phyloP scores from a whole-genome alignment of 37 sponge, comb jelly and placozoan species.

The Tethya wilhelma region DNA sequence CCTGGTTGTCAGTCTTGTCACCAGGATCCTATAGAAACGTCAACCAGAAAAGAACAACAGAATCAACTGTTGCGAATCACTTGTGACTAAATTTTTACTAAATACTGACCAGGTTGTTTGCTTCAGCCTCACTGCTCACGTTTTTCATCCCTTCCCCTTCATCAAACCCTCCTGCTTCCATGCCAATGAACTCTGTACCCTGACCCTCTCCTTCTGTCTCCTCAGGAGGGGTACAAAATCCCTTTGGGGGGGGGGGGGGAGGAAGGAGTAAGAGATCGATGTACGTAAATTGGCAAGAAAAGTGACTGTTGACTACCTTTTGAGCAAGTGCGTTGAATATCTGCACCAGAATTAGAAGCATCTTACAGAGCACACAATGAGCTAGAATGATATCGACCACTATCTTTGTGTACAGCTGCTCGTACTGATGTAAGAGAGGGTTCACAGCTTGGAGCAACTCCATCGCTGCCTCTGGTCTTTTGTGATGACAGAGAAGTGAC shows the following conservation, averaged over 20 bases:
- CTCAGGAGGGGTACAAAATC: conserved; percentile 80
- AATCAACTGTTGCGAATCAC: background rate
- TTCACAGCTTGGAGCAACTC: no score
- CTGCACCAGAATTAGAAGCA: conserved; percentile 23
- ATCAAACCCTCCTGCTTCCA: conserved; percentile 90
- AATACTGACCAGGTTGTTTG: conserved; percentile 36
- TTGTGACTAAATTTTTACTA: background rate
- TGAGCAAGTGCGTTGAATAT: conserved; percentile 14
- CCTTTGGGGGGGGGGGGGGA: conserved; percentile 27
- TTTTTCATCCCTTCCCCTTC: conserved; percentile 87
- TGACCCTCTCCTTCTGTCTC: conserved; percentile 38
- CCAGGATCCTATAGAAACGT: background rate
- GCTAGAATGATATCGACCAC: background rate
- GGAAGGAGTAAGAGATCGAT: background rate
- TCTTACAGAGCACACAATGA: conserved; percentile 44
- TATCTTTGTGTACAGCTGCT: conserved; percentile 9
- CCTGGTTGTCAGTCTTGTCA: no score
- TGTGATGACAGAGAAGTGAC: no score
- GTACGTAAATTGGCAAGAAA: background rate
- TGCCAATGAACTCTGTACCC: conserved; percentile 70
- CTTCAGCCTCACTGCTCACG: conserved; percentile 70
- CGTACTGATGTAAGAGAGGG: conserved; percentile 33
- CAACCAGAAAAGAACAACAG: background rate
- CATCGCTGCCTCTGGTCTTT: no score
- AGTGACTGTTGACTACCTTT: conserved; percentile 34